A percentile compares a stretch with the other conserved stretches of the same genome.
These are phyloP conservation scores for Hyposoter didymator DNA, from an alignment of 2,888 invertebrate genomes.

Conservation along the genomic window DNA sequence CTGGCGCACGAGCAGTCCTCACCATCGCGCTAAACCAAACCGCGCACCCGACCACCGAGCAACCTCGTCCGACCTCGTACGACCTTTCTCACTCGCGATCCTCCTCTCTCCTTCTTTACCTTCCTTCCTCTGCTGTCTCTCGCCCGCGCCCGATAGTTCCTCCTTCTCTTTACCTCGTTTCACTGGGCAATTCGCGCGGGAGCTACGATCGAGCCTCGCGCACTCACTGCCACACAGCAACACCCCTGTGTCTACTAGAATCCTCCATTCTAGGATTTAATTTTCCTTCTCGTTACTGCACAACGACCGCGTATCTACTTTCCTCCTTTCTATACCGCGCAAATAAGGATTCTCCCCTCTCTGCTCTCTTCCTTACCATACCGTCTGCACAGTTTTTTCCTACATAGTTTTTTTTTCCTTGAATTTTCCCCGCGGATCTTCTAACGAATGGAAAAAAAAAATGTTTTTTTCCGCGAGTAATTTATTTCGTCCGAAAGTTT, in stretches of 20 bases:
- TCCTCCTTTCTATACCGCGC: conserved; percentile 2
- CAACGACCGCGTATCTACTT: conserved; percentile 28
- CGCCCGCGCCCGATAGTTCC: conserved; percentile 64
- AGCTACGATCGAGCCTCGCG: conserved; percentile 50
- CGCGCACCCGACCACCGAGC: conserved; percentile 43
- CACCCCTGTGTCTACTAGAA: conserved; percentile 46
- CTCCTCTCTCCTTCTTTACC: not conserved
- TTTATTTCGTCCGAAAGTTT: not conserved
- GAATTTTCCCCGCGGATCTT: not conserved
- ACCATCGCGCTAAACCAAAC: conserved; percentile 53
- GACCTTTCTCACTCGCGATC: conserved; percentile 59
- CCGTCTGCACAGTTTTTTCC: not conserved
- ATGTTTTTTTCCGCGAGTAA: not conserved
- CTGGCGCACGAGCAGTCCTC: conserved; percentile 64
- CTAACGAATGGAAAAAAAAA: not conserved
- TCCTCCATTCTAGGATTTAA: conserved; percentile 34
- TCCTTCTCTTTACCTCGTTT: conserved; percentile 60
- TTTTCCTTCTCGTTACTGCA: conserved; percentile 53
- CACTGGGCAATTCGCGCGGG: conserved; percentile 50
- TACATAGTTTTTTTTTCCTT: not conserved
- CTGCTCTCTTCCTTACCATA: not conserved
- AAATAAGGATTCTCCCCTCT: not conserved
- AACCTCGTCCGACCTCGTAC: conserved; percentile 58
- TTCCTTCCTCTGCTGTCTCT: conserved; percentile 44
- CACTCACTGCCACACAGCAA: conserved; percentile 46